Evolutionary conservation across 2,113 vertebrate genomes (phyloP).

Genomic region (Fulmarus glacialis): DNA sequence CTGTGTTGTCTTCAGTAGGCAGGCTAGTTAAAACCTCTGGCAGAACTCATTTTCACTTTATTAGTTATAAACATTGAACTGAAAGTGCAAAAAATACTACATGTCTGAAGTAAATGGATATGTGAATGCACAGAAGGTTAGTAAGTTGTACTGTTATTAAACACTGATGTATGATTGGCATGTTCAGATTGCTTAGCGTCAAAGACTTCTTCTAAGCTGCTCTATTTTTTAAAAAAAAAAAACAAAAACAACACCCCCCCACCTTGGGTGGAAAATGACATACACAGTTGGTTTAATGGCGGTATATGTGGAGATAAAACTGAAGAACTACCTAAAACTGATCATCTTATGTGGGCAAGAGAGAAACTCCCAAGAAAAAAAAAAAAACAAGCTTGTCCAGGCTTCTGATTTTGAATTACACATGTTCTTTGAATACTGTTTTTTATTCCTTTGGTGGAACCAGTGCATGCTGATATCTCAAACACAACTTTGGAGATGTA

Average conservation of each 20-base stretch:
- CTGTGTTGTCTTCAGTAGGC: not conserved
- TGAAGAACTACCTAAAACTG: not conserved
- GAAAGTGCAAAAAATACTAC: not conserved
- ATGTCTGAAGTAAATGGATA: not conserved
- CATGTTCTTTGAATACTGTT: not conserved
- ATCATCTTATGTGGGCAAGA: not conserved
- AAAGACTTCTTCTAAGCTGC: not conserved
- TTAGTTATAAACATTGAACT: not conserved
- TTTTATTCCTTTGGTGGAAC: not conserved
- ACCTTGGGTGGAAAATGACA: not conserved
- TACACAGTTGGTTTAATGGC: not conserved
- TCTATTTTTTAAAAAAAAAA: not conserved
- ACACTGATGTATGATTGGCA: rapidly evolving
- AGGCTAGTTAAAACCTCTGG: not conserved
- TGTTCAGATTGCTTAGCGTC: not conserved
- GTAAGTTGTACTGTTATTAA: not conserved
- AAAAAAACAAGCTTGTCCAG: not conserved
- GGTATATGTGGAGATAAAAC: not conserved
- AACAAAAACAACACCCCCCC: not conserved
- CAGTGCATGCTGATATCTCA: not conserved
- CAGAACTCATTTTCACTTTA: not conserved
- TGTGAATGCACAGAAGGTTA: not conserved
- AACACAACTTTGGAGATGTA: not conserved
- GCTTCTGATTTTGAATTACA: not conserved
- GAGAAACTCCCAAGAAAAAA: not conserved